These are phyloP conservation scores for Orthosia gracilis DNA, from an alignment of 2,888 invertebrate genomes.

Conservation along the genomic window DNA sequence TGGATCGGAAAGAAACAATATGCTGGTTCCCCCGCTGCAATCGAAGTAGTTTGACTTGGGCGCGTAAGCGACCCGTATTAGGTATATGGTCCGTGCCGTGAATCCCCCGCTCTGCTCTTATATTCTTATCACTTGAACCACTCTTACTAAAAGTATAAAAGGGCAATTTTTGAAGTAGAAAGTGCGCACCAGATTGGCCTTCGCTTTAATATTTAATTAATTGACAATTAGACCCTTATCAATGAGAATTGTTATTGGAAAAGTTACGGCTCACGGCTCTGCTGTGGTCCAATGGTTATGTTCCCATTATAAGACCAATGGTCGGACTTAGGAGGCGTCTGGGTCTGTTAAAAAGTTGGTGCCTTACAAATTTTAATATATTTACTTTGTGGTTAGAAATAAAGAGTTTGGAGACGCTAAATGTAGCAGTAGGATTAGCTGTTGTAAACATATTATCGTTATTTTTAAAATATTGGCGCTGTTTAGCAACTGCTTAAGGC, in stretches of 20 bases:
- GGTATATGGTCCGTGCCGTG: too few species aligned
- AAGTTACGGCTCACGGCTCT: conserved; percentile 62
- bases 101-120: not conserved
- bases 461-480: too few species aligned
- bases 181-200: conserved; percentile 68
- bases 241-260: conserved; percentile 75
- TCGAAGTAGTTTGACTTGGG: too few species aligned
- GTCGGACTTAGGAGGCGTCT: conserved; percentile 18
- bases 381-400: not conserved
- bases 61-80: too few species aligned
- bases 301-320: conserved; percentile 40
- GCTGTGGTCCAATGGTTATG: conserved; percentile 52
- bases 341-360: conserved; percentile 13
- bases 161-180: conserved; percentile 66
- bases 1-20: not conserved
- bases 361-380: conserved; percentile 6
- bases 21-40: not conserved
- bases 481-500: too few species aligned
- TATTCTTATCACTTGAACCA: conserved; percentile 53
- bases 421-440: not conserved
- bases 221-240: conserved; percentile 77
- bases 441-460: too few species aligned
- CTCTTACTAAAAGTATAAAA: conserved; percentile 54
- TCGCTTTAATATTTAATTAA: conserved; percentile 79
- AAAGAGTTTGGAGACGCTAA: too few species aligned